These are phyloP conservation scores for Platycnemis pennipes DNA, from an alignment of 2,888 invertebrate species.

Conservation along the genomic window DNA sequence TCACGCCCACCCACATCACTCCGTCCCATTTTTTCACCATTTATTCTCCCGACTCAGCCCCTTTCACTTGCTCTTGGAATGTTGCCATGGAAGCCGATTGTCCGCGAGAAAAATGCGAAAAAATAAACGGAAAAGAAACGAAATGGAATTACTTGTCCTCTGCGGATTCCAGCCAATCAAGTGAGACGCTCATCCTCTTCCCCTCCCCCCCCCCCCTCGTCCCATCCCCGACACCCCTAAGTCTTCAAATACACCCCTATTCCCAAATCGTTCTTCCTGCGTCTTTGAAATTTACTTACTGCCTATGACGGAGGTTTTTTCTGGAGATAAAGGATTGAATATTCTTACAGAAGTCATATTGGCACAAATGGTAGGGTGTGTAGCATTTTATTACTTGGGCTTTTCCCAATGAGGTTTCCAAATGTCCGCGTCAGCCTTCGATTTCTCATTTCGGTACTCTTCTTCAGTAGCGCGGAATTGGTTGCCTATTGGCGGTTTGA, in stretches of 20 bases:
- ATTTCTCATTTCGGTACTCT: no score
- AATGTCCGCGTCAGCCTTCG: no score
- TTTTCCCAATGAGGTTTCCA: no score
- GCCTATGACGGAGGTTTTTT: not conserved
- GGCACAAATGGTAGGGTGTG: no score
- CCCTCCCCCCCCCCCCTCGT: not conserved
- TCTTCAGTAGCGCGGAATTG: no score
- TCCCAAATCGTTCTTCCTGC: not conserved
- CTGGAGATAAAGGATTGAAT: no score
- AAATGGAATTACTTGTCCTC: not conserved
- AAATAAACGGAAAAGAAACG: not conserved
- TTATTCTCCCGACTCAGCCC: slow-evolving; percentile 52
- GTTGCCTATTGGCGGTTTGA: no score
- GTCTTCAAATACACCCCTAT: not conserved
- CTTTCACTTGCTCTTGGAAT: slow-evolving; percentile 59
- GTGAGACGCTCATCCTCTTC: not conserved
- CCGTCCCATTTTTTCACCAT: slow-evolving; percentile 46
- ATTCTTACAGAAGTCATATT: not conserved
- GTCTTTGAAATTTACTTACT: not conserved
- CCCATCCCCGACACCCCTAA: not conserved
- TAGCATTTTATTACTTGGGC: no score
- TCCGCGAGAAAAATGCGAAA: slow-evolving; percentile 16
- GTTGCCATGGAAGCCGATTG: slow-evolving; percentile 51
- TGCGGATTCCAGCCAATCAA: slow-evolving; percentile 42
- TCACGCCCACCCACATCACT: not conserved